Base-by-base conservation (phyloP, 2,888 invertebrate genomes). In the Steinernema scapterisci region DNA sequence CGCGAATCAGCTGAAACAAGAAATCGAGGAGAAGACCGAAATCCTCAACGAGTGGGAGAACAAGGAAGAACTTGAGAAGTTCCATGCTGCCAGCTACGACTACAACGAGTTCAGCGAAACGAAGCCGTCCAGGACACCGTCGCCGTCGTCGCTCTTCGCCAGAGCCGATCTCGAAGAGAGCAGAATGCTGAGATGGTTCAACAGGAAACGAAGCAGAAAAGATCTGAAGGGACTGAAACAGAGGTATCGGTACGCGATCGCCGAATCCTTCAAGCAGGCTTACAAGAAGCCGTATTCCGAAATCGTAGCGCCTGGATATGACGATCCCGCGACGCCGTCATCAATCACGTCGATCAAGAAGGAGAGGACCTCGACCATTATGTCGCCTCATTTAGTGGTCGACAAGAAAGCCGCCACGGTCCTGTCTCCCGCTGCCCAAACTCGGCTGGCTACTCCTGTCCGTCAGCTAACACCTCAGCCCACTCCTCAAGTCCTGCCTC, bases 61-160 rank as follows among this genome's bases (percentile, higher is more conserved):
- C 63, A 63, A 31, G 1, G 63, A 63, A 16, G 63, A 63, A 27
- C 19, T 63, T 5, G 63, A 63, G 63, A 63, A 63, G n/a, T 27
- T 31, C 25, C 23, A 31, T 6, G 31, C 25, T 2, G 31, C 13
- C 31, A 6, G 1, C 31, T 63, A 63, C 63, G 63, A 63, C 38
- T 63, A 63, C 63, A 27, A 63, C 31, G 63, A 63, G 11, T 63
- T 63, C 63, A 63, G 19, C 31, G 63, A 63, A 16, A 16, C 23
- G 16, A 9, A 31, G 31, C 27, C 23, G 9, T 6, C 9, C 7
- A 27, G 38, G 7, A 1, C 63, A 1, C 16, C 13, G 21, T 63
- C 63, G 16, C 31, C 38, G 31, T 16, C 9, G 11, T 9, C 27
- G 13, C 13, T 63, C 31, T 31, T 63, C 31, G 23, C 63, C 13